A percentile compares a stretch with the other conserved stretches of the same genome.
These are phyloP conservation scores for Malthinus seriepunctatus DNA, from an alignment of 2,888 invertebrate species.

Conservation along the genomic window DNA sequence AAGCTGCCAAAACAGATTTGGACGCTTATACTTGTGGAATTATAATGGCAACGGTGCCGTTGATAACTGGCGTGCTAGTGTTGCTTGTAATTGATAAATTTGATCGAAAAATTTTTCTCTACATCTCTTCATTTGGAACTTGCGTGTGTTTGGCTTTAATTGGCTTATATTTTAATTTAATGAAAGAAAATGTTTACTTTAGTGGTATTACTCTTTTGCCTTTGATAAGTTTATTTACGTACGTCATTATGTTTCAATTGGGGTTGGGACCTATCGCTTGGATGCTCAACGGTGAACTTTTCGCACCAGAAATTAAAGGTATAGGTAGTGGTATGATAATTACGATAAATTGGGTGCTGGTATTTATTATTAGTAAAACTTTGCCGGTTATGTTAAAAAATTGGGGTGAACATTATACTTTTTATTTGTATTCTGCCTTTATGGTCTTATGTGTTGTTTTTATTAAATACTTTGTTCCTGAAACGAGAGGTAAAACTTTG, in stretches of 20 bases:
- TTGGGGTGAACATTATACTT: constrained; percentile 21
- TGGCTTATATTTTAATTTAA: constrained; percentile 9
- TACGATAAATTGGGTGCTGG: constrained; percentile 21
- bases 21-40: constrained; percentile 68
- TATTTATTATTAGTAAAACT: constrained; percentile 26
- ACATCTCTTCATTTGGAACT: constrained; percentile 14
- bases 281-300: constrained; percentile 25
- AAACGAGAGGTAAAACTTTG: too few relatives aligned
- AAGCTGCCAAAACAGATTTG: constrained; percentile 69
- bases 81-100: constrained; percentile 73
- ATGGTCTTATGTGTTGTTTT: too few relatives aligned
- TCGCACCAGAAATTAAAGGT: constrained; percentile 28
- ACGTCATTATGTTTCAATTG: constrained; percentile 20
- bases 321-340: constrained; percentile 25
- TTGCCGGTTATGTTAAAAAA: constrained; percentile 21
- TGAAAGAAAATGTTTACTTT: constrained; percentile 2
- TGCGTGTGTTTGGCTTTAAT: constrained; percentile 7
- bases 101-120: constrained; percentile 65
- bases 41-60: constrained; percentile 76
- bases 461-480: too few relatives aligned
- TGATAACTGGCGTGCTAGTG: constrained; percentile 66
- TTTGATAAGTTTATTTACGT: constrained; percentile 20
- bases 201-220: constrained; percentile 20
- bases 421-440: constrained; percentile 18
- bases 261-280: constrained; percentile 27